Conservation (phyloP, 2,113 vertebrate genomes). For the Heliornis fulica region DNA sequence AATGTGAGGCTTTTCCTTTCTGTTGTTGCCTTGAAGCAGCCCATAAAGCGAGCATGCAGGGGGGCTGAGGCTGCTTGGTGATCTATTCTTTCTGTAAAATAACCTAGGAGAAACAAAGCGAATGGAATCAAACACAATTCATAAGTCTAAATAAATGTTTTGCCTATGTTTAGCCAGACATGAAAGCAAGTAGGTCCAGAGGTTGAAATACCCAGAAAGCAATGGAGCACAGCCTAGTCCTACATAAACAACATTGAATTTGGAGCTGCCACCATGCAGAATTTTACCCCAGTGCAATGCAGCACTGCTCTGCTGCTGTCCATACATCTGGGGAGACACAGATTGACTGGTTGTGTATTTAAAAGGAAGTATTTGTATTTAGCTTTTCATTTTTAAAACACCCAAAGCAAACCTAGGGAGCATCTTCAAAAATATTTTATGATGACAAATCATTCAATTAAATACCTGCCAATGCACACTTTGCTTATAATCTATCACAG, state of each 20-base stretch:
- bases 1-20: neutral
- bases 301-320: neutral
- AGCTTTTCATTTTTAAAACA: neutral
- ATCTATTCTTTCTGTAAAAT: neutral
- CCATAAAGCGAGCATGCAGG: accelerated
- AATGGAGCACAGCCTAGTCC: neutral
- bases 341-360: neutral
- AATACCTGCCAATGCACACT: neutral
- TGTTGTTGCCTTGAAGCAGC: neutral
- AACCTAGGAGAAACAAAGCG: neutral
- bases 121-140: neutral
- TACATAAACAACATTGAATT: neutral
- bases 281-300: neutral
- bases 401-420: neutral
- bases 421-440: neutral
- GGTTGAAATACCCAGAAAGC: neutral
- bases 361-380: neutral
- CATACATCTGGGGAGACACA: neutral
- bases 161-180: neutral
- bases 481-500: neutral
- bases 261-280: neutral
- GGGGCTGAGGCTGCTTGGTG: neutral
- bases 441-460: constrained; percentile 7
- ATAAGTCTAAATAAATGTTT: neutral
- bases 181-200: neutral